These are phyloP conservation scores for Hyaena hyaena DNA, from an alignment of 2,113 vertebrate genomes.

Conservation along the genomic window DNA sequence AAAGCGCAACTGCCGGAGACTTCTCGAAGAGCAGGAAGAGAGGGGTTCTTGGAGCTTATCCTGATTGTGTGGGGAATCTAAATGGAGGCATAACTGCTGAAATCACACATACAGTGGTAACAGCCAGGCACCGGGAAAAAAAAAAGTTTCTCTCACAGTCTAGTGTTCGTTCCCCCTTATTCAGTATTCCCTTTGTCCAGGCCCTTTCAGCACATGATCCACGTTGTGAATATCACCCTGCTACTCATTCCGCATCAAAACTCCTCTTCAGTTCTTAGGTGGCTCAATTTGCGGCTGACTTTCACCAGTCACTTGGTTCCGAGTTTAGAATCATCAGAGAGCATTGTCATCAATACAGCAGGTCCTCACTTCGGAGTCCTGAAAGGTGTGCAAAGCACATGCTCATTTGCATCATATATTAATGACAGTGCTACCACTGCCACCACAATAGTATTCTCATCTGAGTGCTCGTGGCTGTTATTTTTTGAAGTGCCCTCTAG, in stretches of 20 bases:
- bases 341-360: neutral
- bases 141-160: neutral
- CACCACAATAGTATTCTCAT: neutral
- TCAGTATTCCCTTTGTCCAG: neutral
- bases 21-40: neutral
- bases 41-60: neutral
- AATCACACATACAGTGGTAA: neutral
- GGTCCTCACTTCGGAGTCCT: neutral
- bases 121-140: neutral
- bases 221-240: neutral
- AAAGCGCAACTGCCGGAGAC: neutral
- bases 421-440: neutral
- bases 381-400: neutral
- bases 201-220: neutral
- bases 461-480: neutral
- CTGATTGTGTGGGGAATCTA: neutral
- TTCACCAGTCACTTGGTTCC: neutral
- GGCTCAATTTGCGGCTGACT: neutral
- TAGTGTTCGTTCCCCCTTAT: neutral
- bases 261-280: neutral
- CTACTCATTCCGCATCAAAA: neutral
- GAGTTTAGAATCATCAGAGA: neutral
- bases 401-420: neutral
- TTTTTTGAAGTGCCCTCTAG: neutral
- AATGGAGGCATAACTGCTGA: neutral